Evolutionary conservation across 2,888 invertebrate species (phyloP).

Genomic region (Taphrorychus bicolor): DNA sequence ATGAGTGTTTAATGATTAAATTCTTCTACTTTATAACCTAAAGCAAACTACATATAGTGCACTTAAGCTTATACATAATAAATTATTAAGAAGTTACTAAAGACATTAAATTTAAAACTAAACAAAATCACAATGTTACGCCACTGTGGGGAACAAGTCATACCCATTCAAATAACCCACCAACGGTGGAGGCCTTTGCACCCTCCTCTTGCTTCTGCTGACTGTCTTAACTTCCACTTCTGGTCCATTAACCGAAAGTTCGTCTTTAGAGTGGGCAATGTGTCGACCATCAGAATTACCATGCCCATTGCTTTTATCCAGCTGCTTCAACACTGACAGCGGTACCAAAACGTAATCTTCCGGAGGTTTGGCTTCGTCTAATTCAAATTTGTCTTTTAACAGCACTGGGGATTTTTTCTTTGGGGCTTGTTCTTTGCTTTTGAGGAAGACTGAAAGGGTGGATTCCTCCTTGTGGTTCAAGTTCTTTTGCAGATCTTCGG

Average conservation of each 20-base stretch:
- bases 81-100: too few species aligned
- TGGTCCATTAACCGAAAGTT: neutral
- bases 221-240: neutral
- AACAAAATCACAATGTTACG: constrained; percentile 2
- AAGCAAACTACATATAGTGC: too few species aligned
- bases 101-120: neutral
- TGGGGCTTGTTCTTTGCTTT: neutral
- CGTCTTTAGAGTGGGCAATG: neutral
- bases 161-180: constrained; percentile 33
- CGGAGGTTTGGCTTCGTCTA: neutral
- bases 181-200: constrained; percentile 7
- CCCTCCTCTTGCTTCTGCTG: neutral
- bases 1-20: too few species aligned
- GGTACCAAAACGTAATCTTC: constrained; percentile 32
- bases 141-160: constrained; percentile 31
- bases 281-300: neutral
- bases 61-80: too few species aligned
- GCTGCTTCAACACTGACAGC: constrained; percentile 6
- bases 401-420: neutral
- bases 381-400: constrained; percentile 8
- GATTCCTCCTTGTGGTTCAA: neutral
- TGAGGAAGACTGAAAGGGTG: neutral
- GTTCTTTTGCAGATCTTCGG: neutral
- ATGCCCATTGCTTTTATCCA: neutral
- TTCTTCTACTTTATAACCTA: too few species aligned